phyloP scores from a whole-genome alignment of 2,797 vertebrate species.

The Premnoplex brunnescens region DNA sequence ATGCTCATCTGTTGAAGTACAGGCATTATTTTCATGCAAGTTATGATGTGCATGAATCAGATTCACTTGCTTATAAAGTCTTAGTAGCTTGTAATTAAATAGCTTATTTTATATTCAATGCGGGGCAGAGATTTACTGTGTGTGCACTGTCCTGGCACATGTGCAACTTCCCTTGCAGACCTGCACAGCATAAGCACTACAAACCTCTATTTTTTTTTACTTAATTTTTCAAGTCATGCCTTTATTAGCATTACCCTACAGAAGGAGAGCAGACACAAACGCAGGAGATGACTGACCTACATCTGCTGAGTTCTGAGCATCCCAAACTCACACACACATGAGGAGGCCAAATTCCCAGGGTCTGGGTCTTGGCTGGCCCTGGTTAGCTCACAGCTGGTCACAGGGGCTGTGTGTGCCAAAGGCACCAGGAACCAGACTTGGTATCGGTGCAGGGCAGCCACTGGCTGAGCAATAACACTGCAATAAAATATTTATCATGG shows the following conservation, averaged over 20 bases:
- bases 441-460: background rate
- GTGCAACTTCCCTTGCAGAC: background rate
- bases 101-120: slow-evolving; percentile 1
- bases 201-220: background rate
- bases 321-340: background rate
- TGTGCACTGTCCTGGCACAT: background rate
- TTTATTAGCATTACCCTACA: background rate
- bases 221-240: background rate
- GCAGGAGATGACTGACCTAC: background rate
- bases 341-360: background rate
- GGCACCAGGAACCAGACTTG: fast-evolving
- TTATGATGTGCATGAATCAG: slow-evolving; percentile 11
- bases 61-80: slow-evolving; percentile 32
- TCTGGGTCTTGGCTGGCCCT: background rate
- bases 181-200: background rate
- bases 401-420: background rate
- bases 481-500: background rate
- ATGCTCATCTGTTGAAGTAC: slow-evolving; percentile 29
- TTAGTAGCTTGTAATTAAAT: slow-evolving; percentile 38
- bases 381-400: background rate
- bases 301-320: background rate
- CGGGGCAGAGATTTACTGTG: background rate
- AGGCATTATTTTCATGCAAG: slow-evolving; percentile 30
- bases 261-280: background rate
- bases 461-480: background rate